phyloP scores from a whole-genome alignment of 2,888 invertebrate species.

The Bellardia bayeri region DNA sequence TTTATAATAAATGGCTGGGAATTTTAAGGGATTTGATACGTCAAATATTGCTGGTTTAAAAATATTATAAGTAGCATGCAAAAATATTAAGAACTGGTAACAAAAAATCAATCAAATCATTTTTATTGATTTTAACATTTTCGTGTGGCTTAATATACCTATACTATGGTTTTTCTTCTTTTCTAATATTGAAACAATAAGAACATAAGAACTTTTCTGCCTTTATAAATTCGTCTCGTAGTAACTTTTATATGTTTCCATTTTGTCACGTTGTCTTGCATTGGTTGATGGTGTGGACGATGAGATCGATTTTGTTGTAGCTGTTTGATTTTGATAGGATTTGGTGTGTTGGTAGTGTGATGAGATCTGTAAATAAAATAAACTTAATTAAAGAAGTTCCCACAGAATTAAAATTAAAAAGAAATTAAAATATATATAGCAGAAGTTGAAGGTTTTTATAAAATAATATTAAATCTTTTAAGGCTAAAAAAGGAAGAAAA shows the following conservation, averaged over 20 bases:
- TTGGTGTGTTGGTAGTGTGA: slow-evolving; percentile 73
- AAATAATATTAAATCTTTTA: background rate
- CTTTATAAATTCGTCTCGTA: slow-evolving; percentile 83
- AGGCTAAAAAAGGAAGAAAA: background rate
- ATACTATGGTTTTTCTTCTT: slow-evolving; percentile 10
- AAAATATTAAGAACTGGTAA: background rate
- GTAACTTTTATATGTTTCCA: slow-evolving; percentile 81
- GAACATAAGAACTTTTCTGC: background rate
- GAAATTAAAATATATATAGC: background rate
- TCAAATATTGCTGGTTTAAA: background rate
- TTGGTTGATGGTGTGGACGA: slow-evolving; percentile 52
- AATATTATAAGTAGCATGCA: background rate
- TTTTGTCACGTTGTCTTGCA: slow-evolving; percentile 78
- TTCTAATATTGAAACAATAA: slow-evolving; percentile 43
- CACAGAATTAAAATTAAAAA: background rate
- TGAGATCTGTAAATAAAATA: slow-evolving; percentile 77
- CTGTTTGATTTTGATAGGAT: slow-evolving; percentile 68
- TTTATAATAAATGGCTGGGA: no score
- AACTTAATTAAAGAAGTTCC: slow-evolving; percentile 11
- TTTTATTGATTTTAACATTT: slow-evolving; percentile 17
- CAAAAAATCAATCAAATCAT: slow-evolving; percentile 29
- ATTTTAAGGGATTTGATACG: no score
- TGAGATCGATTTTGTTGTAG: slow-evolving; percentile 67
- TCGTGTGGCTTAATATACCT: slow-evolving; percentile 16
- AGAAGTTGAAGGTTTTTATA: background rate